phyloP scores from a whole-genome alignment of 2,113 vertebrate genomes.

The Paradisaea rubra region DNA sequence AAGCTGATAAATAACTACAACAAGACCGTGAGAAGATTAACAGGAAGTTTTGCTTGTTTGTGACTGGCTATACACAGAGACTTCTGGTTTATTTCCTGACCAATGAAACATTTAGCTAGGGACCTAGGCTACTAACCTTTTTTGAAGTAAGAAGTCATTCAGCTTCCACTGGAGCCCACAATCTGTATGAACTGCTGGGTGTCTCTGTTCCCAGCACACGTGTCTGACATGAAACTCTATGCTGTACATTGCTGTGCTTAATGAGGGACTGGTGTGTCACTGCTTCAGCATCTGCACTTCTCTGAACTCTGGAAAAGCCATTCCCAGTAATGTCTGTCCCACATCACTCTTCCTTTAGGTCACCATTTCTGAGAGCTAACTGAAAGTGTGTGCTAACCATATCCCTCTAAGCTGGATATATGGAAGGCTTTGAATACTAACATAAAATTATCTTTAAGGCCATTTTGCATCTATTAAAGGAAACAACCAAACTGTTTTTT shows the following conservation, averaged over 20 bases:
- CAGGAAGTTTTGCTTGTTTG: background rate
- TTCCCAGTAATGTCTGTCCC: background rate
- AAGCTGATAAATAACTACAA: background rate
- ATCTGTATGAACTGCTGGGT: background rate
- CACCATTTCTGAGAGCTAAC: background rate
- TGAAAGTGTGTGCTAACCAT: background rate
- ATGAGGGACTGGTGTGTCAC: background rate
- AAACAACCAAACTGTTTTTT: background rate
- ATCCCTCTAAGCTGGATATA: background rate
- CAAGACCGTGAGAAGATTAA: background rate
- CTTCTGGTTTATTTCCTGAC: background rate
- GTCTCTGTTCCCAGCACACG: background rate
- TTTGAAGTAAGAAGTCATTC: background rate
- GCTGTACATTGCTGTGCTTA: background rate
- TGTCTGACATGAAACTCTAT: background rate
- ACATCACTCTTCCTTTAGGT: background rate
- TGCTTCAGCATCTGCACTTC: background rate
- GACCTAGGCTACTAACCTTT: background rate
- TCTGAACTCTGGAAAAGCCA: accelerated
- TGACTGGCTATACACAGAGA: background rate
- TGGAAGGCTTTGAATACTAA: background rate
- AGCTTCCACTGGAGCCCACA: background rate
- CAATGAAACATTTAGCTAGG: background rate
- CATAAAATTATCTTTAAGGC: background rate
- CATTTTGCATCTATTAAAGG: background rate